phyloP scores from a whole-genome alignment of 2,113 vertebrate genomes.

The Cranoglanis bouderius region DNA sequence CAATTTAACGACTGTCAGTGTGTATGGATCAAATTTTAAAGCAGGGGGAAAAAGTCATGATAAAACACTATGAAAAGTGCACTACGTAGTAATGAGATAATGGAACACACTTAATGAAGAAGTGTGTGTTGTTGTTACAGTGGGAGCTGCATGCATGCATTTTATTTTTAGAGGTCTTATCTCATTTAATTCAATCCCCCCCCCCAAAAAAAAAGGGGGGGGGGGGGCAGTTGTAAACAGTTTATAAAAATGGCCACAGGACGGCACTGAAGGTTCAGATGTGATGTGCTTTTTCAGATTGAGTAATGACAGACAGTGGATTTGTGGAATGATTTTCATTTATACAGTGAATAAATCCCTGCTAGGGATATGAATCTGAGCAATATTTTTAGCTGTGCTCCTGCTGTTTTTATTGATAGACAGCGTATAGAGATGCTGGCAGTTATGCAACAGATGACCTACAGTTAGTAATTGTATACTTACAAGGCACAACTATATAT shows the following conservation, averaged over 20 bases:
- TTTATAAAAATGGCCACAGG: constrained; percentile 60
- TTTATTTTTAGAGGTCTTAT: neutral
- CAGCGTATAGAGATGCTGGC: neutral
- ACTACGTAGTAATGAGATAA: neutral
- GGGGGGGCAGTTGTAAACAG: neutral
- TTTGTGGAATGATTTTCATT: neutral
- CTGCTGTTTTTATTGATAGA: too few species aligned
- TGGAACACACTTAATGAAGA: neutral
- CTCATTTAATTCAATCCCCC: neutral
- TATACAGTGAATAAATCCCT: neutral
- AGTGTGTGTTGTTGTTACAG: neutral
- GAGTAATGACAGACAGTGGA: neutral
- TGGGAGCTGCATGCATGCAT: constrained; percentile 4
- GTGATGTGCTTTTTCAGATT: neutral
- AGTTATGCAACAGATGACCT: neutral
- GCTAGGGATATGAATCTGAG: neutral
- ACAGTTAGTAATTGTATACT: neutral
- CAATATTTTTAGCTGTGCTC: neutral
- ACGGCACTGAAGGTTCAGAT: constrained; percentile 65
- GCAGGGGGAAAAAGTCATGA: constrained; percentile 1
- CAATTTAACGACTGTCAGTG: constrained; percentile 36
- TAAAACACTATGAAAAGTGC: neutral
- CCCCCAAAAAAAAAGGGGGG: neutral
- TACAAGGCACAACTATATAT: neutral
- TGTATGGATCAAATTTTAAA: constrained; percentile 5